phyloP scores from a whole-genome alignment of 2,888 invertebrate genomes.

The Crematogaster levior region DNA sequence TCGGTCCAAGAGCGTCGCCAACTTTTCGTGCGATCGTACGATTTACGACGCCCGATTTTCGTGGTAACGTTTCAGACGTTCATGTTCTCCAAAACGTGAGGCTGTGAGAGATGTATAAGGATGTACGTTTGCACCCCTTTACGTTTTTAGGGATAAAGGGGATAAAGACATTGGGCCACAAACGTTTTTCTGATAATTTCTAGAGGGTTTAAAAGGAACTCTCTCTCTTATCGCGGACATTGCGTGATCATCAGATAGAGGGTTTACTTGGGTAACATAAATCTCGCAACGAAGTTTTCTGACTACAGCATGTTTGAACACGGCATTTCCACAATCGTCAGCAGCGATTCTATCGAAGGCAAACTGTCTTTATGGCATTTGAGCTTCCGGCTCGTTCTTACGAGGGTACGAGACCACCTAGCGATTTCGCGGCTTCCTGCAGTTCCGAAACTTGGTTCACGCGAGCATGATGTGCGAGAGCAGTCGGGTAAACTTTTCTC shows the following conservation, averaged over 20 bases:
- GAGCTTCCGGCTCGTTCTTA: slow-evolving; percentile 11
- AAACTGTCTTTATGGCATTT: not conserved
- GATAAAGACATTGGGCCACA: not conserved
- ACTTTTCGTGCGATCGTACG: slow-evolving; percentile 49
- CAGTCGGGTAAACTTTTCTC: slow-evolving; percentile 62
- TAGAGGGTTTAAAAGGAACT: not conserved
- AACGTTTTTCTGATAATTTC: not conserved
- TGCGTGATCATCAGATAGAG: not conserved
- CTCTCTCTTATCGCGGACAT: not conserved
- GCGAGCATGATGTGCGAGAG: slow-evolving; percentile 3
- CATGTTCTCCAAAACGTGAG: not conserved
- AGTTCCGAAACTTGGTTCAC: slow-evolving; percentile 34
- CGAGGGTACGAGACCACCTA: not conserved
- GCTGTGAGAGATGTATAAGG: not conserved
- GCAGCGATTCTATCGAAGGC: slow-evolving; percentile 17
- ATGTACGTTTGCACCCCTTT: not conserved
- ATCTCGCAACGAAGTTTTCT: slow-evolving; percentile 14
- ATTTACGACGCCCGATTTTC: slow-evolving; percentile 59
- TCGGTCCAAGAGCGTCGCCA: slow-evolving; percentile 55
- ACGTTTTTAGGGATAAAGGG: not conserved
- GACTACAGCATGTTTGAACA: not conserved
- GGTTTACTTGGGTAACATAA: not conserved
- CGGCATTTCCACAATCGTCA: not conserved
- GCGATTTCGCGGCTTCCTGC: slow-evolving; percentile 36
- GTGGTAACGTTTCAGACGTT: slow-evolving; percentile 25